A percentile compares a stretch with the other conserved stretches of the same genome.
phyloP scores from a whole-genome alignment of 2,888 invertebrate genomes.

The Kryphioiulus occultus region DNA sequence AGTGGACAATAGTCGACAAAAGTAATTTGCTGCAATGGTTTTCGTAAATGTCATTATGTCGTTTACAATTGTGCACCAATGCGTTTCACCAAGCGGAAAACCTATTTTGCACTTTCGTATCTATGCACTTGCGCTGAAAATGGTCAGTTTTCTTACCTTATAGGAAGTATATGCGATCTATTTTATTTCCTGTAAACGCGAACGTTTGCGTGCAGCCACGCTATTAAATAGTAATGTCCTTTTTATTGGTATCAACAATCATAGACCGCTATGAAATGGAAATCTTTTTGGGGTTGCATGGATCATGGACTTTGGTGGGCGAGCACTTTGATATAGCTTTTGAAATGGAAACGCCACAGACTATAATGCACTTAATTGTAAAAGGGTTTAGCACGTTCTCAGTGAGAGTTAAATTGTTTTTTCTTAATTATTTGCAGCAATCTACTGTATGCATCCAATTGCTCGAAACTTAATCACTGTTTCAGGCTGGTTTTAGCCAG shows the following conservation, averaged over 20 bases:
- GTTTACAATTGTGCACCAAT: background rate
- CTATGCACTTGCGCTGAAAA: background rate
- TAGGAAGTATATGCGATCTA: background rate
- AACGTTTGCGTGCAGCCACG: background rate
- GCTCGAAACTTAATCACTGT: background rate
- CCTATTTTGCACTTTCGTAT: background rate
- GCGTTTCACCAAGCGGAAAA: background rate
- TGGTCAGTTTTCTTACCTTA: background rate
- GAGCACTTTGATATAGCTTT: background rate
- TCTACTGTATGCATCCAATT: background rate
- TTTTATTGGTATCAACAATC: background rate
- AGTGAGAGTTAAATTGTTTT: background rate
- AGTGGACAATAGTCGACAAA: background rate
- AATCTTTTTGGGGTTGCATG: background rate
- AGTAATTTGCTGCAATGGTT: background rate
- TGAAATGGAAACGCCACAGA: background rate
- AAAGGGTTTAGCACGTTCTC: background rate
- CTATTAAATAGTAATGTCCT: background rate
- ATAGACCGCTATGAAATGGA: background rate
- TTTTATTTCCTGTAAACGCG: background rate
- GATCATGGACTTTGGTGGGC: background rate
- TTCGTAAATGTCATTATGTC: constrained; percentile 5
- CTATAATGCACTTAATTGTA: background rate
- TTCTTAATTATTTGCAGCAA: background rate
- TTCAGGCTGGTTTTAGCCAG: background rate